A percentile compares a stretch with the other conserved stretches of the same genome.
phyloP scores from a whole-genome alignment of 2,888 invertebrate genomes.

The Cylindroiulus punctatus region DNA sequence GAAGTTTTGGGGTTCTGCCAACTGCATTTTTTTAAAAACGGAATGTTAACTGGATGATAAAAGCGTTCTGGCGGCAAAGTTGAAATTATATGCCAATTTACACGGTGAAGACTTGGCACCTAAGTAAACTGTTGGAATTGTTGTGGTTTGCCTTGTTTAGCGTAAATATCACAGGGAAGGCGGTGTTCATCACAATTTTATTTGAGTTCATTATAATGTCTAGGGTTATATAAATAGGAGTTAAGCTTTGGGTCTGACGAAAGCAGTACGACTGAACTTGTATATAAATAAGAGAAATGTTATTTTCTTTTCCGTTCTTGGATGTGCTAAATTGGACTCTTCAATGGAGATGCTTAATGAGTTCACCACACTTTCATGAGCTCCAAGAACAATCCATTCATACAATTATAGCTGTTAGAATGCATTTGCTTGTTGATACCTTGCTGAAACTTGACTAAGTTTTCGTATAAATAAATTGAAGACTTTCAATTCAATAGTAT shows the following conservation, averaged over 20 bases:
- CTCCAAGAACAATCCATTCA: not conserved
- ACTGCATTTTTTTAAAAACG: not conserved
- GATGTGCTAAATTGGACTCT: not conserved
- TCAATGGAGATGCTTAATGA: not conserved
- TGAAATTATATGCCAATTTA: not conserved
- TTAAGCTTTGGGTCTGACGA: not conserved
- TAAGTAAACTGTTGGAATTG: constrained; percentile 14
- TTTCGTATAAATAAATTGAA: no score
- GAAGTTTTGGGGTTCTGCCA: not conserved
- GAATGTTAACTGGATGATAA: not conserved
- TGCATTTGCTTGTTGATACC: no score
- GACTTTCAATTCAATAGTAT: no score
- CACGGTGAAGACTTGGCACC: not conserved
- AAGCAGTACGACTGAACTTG: not conserved
- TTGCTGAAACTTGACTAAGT: no score
- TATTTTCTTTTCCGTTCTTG: not conserved
- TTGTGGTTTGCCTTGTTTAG: not conserved
- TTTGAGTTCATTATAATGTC: not conserved
- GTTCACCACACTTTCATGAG: not conserved
- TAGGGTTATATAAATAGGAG: not conserved
- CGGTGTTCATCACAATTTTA: not conserved
- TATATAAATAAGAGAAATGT: not conserved
- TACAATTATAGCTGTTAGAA: no score
- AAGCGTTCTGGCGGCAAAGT: not conserved
- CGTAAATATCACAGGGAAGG: not conserved